Evolutionary conservation across 2,113 vertebrate species (phyloP).

Genomic region (Hemiscyllium ocellatum): DNA sequence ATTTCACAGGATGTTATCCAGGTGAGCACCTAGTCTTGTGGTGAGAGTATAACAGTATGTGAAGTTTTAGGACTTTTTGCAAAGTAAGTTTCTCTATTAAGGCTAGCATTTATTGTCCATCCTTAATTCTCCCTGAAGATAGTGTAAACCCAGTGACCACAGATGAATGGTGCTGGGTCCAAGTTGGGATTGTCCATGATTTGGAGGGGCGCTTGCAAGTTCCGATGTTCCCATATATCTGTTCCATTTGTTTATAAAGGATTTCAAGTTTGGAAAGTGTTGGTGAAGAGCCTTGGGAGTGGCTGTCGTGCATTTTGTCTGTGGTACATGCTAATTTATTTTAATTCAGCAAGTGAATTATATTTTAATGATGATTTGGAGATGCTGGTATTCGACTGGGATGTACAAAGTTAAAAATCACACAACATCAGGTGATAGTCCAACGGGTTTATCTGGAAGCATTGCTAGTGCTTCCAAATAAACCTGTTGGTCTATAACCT

Average conservation of each 20-base stretch:
- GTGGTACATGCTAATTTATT: background rate
- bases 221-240: background rate
- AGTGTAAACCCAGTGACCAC: background rate
- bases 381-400: too few species aligned
- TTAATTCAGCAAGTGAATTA: background rate
- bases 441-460: too few species aligned
- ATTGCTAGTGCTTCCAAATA: too few species aligned
- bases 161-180: too few species aligned
- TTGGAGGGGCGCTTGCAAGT: background rate
- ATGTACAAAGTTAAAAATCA: too few species aligned
- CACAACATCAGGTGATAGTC: too few species aligned
- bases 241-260: background rate
- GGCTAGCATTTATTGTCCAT: background rate
- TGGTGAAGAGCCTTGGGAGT: background rate
- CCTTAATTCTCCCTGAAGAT: background rate
- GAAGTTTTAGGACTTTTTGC: background rate
- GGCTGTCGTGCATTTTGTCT: background rate
- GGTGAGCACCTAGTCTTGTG: slow-evolving; percentile 47
- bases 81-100: background rate
- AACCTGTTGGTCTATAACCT: too few species aligned
- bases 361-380: background rate
- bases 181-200: too few species aligned
- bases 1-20: slow-evolving; percentile 84
- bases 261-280: background rate
- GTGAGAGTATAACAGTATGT: background rate